Base-by-base conservation (phyloP, 2,113 vertebrate species). In the Chamaea fasciata region DNA sequence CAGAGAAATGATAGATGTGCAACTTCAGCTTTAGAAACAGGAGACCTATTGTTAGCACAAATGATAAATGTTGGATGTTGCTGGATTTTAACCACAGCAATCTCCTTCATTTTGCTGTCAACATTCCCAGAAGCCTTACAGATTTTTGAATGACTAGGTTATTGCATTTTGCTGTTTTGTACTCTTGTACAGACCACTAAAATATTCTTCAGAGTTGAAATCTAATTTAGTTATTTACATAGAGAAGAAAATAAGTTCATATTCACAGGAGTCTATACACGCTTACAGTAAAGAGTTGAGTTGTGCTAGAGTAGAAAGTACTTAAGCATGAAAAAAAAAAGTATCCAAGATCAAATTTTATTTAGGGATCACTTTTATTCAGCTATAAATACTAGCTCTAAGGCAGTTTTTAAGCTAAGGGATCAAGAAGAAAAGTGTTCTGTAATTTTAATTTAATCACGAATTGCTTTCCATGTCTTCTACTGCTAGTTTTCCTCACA, bases 71-170 rank as follows among this genome's bases (percentile, higher is more conserved):
- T 10, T 85, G 46, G 16, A 77, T 77, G 24, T 67, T 79, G 80
- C 55, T 94, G 41, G 69, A 94, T 83, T 96, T 95, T 94, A 86
- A 79, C 41, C 60, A 60, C 7, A 86, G 78, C 18, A 83, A 82
- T 64, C 55, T 74, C 39, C 65, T 62, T 74, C 73, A 65, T 59
- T 87, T 64, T 92, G 55, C 52, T 67, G 33, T 65, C 83, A 91
- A 68, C n/a, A 46, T 83, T 93, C 67, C 79, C 92, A 93, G 52
- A 95, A 65, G 35, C 39, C 64, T 33, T 80, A 69, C 28, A 89
- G 41, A 67, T 62, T 91, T 89, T 63, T 87, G 28, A 94, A 93
- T 76, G 33, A 65, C 28, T 7, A 26, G 75, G 37, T 88, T 60
- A 74, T 83, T 35, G 12, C 13, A 90, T 83, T 82, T 63, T 73